phyloP scores from a whole-genome alignment of 2,888 invertebrate genomes.

The Drosophila meridiana region DNA sequence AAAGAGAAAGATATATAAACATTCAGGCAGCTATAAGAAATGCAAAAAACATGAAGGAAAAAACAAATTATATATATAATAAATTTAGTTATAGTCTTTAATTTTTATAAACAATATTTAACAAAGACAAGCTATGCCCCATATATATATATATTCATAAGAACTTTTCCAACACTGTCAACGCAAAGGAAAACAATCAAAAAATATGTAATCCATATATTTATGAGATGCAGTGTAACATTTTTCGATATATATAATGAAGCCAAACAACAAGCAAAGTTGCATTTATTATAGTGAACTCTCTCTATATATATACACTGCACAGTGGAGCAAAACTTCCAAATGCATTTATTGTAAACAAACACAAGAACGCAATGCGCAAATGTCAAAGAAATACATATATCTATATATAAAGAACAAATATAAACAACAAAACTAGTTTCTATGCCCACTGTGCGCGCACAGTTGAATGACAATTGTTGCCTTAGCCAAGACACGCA shows the following conservation, averaged over 20 bases:
- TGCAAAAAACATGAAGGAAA: constrained; percentile 30
- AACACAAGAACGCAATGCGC: constrained; percentile 41
- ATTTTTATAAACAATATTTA: constrained; percentile 69
- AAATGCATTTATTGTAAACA: constrained; percentile 71
- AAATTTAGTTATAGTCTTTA: constrained; percentile 50
- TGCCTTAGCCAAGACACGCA: constrained; percentile 33
- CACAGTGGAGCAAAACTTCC: constrained; percentile 35
- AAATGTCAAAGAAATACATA: constrained; percentile 57
- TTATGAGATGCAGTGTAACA: constrained; percentile 38
- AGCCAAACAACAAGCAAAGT: constrained; percentile 53
- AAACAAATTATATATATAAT: constrained; percentile 1
- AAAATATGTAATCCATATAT: constrained; percentile 23
- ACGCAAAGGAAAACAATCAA: constrained; percentile 55
- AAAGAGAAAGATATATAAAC: constrained; percentile 18
- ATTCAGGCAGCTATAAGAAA: constrained; percentile 64
- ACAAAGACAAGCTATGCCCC: constrained; percentile 45
- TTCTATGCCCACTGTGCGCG: constrained; percentile 16
- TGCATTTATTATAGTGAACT: constrained; percentile 53
- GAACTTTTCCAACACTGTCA: constrained; percentile 44
- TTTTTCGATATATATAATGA: constrained; percentile 17
- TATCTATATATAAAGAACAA: constrained; percentile 16
- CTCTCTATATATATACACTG: constrained; percentile 14
- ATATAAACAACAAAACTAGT: constrained; percentile 32
- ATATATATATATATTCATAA: constrained; percentile 34
- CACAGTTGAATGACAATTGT: constrained; percentile 36